Conservation (phyloP, 2,797 vertebrate species). For the Chromobotia macracanthus region DNA sequence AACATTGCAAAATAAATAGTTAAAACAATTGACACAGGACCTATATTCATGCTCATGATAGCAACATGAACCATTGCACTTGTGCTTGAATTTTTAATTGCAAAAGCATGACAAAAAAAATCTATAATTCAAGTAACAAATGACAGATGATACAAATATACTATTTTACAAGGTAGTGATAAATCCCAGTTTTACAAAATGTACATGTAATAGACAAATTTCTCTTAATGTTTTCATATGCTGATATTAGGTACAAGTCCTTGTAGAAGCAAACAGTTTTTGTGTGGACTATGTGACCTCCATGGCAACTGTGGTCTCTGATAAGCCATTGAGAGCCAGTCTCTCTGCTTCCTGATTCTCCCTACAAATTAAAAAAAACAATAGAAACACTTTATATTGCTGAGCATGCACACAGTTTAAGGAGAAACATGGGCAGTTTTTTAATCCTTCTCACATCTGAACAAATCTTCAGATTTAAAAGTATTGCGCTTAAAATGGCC, state of each 20-base stretch:
- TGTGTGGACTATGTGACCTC: constrained; percentile 87
- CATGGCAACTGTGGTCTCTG: constrained; percentile 92
- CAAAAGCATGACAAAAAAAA: constrained; percentile 93
- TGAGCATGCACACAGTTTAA: neutral
- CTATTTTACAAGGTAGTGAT: constrained; percentile 98
- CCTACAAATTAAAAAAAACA: constrained; percentile 73
- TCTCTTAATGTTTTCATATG: constrained; percentile 75
- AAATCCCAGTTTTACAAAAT: constrained; percentile 92
- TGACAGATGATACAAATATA: constrained; percentile 94
- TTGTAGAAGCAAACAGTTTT: constrained; percentile 65
- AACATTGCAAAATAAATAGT: constrained; percentile 98
- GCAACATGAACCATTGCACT: constrained; percentile 74
- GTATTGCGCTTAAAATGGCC: too few relatives aligned
- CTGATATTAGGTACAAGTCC: constrained; percentile 78
- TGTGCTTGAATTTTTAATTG: constrained; percentile 92
- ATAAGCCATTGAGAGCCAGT: constrained; percentile 86
- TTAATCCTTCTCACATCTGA: too few relatives aligned
- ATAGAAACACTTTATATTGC: neutral
- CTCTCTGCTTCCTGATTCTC: constrained; percentile 89
- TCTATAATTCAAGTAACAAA: constrained; percentile 94
- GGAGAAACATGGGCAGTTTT: too few relatives aligned
- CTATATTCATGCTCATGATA: constrained; percentile 92
- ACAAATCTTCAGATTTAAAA: too few relatives aligned
- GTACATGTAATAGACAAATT: constrained; percentile 87
- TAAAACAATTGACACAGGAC: constrained; percentile 92